Conservation (phyloP, 2,113 vertebrate genomes). For the Sylvietta virens region DNA sequence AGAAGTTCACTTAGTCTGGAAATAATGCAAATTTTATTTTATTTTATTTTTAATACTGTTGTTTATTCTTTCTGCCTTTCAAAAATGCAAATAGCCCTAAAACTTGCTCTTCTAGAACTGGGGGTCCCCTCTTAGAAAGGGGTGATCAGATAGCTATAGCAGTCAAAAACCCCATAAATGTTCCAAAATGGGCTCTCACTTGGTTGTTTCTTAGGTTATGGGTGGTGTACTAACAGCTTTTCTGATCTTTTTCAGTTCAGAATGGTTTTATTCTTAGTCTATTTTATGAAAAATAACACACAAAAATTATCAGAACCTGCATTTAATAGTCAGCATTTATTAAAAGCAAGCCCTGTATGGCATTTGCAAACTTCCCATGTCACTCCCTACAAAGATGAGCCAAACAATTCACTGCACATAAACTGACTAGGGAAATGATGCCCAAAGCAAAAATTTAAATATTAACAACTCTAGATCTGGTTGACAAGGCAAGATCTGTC, state of each 20-base stretch:
- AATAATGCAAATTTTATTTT: not conserved
- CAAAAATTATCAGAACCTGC: not conserved
- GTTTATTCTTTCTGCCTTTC: not conserved
- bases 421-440: not conserved
- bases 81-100: not conserved
- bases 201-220: not conserved
- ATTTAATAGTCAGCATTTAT: not conserved
- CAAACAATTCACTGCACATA: not conserved
- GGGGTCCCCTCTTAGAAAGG: not conserved
- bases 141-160: not conserved
- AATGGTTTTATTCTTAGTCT: not conserved
- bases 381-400: not conserved
- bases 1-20: not conserved
- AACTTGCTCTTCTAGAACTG: not conserved
- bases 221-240: not conserved
- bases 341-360: not conserved
- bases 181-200: not conserved
- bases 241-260: not conserved
- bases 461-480: not conserved
- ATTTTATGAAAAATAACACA: not conserved
- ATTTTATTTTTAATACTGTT: not conserved
- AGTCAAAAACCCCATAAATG: not conserved
- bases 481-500: not conserved
- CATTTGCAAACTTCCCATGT: not conserved
- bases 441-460: not conserved